Evolutionary conservation across 2,888 invertebrate genomes (phyloP), one percentile per base, ranked within the genome.

Genomic region (Rhagonycha fulva): DNA sequence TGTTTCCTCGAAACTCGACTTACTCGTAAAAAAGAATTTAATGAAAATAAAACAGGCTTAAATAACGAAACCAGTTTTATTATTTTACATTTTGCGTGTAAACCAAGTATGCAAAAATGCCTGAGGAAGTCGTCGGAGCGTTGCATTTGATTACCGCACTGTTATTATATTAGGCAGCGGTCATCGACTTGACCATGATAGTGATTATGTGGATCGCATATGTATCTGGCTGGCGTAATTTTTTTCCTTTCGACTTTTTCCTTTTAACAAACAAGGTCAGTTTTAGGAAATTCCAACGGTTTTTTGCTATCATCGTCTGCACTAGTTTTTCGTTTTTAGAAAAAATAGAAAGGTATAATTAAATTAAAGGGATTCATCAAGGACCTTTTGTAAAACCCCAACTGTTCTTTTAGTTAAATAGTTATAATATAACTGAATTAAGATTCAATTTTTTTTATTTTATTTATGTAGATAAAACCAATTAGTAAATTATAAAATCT

Each of bases 181-280:
- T 72, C 72, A 28, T 72, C 68, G 72, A 72, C 72, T 68, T 68
- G 72, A 68, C 72, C 72, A 72, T 72, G 72, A 30, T 71, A 30
- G 62, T 66, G 63, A 61, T 68, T 47, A 72, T 72, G 61, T 72
- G 61, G 72, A 72, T 72, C 72, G 68, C 68, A 61, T 72, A 14
- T 60, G 68, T 61, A 61, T 63, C 19, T 12, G 24, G 24, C 24
- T 24, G n/a, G 24, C 11, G 12, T 63, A 63, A 63, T 63, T 63
- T 63, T 63, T 1, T 24, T 63, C 24, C 4, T n/a, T 63, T 24
- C 11, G 5, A 24, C 24, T 63, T 2, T 19, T 63, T 19, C 63
- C 63, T 63, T 63, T 63, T 63, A 63, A 23, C 10, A 24, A 63
- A 63, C 63, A 24, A 63, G 63, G 63, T 63, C 23, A 23, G 12